Base-by-base conservation (phyloP, 2,797 vertebrate species). In the Microctenopoma steveboyesi region DNA sequence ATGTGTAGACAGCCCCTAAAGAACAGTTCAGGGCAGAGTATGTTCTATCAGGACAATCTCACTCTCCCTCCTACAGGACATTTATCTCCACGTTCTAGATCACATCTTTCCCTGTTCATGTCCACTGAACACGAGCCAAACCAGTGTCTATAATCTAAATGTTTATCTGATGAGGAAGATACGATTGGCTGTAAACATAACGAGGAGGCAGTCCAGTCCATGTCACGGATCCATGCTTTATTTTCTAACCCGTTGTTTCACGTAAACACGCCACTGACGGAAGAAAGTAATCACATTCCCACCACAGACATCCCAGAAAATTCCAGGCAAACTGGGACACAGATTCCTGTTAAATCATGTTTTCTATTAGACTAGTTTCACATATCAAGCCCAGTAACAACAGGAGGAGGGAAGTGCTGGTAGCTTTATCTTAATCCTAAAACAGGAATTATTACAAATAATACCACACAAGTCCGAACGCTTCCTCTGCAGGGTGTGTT, bases 301-400 rank as follows among this genome's bases (percentile, higher is more conserved):
- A 47, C 60, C 64, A 50, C 75, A 71, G 62, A 15, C 30, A 74
- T 79, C 83, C 60, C 69, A 46, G 10, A 55, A 35, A 61, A 45
- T 67, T 78, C 49, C 66, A 51, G 53, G 22, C 22, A 76, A 81
- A 78, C 43, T 52, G 13, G 51, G 51, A 75, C 43, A 5, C 42
- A 39, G 61, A 74, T 74, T 81, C 79, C 56, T 62, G 56, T 70
- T 68, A 81, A 80, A 75, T 64, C 52, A 52, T 25, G 40, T 81
- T 69, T 72, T 85, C 56, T 53, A 33, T 57, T 27, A 50, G 33
- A 50, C 27, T 52, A 77, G 27, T 55, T 28, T 33, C 7, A 11
- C 59, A 64, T 18, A 57, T 60, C 35, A 55, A 55, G 16, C 4
- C n/a, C 37, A 58, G 47, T 9, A 28, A 42, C 40, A 58, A 5